phyloP scores from a whole-genome alignment of 2,113 vertebrate genomes.

The Stegostoma tigrinum region DNA sequence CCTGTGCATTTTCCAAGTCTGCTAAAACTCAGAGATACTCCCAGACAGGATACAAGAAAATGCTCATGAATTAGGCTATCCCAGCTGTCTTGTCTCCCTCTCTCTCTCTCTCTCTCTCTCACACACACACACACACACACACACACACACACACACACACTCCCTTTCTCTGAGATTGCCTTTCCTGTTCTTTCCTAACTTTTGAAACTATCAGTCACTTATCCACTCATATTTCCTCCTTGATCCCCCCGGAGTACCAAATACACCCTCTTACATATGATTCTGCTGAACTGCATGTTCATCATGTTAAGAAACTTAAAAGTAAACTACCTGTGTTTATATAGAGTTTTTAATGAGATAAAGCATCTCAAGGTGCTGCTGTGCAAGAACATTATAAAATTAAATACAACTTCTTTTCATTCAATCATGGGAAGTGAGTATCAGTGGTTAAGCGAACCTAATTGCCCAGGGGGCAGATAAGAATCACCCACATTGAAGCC shows the following conservation, averaged over 20 bases:
- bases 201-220: neutral
- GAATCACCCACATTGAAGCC: no score
- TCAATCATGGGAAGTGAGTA: no score
- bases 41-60: neutral
- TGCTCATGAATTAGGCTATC: neutral
- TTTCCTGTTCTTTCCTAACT: neutral
- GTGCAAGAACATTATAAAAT: no score
- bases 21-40: neutral
- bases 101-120: neutral
- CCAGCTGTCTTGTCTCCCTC: neutral
- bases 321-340: no score
- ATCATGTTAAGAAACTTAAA: neutral
- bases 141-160: neutral
- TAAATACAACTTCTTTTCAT: no score
- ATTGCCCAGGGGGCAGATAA: no score
- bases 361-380: no score
- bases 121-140: neutral
- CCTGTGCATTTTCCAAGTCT: neutral
- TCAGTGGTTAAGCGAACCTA: no score
- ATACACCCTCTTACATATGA: no score
- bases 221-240: neutral
- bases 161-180: neutral
- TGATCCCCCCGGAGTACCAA: no score
- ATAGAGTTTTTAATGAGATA: no score
- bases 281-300: neutral